Conservation (phyloP, 2,888 invertebrate species). For the Eilema sororculum region DNA sequence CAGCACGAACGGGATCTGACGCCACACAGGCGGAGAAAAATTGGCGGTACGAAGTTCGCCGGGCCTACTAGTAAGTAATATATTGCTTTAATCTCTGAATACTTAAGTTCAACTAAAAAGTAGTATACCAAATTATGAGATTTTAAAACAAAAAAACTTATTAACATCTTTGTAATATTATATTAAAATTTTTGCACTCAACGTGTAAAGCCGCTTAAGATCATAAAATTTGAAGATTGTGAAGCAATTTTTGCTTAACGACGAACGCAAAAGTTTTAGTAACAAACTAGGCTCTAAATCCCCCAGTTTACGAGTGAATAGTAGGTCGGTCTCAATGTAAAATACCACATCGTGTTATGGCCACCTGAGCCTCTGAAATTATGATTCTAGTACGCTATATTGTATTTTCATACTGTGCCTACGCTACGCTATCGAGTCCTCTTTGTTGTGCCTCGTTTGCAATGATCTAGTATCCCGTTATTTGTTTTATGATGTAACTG, state of each 20-base stretch:
- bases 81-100: conserved; percentile 25
- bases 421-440: conserved; percentile 22
- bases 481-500: conserved; percentile 26
- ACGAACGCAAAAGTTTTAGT: conserved; percentile 55
- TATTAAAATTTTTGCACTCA: conserved; percentile 31
- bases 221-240: conserved; percentile 44
- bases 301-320: conserved; percentile 59
- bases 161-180: conserved; percentile 33
- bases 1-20: too few relatives aligned
- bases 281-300: conserved; percentile 58
- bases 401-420: conserved; percentile 44
- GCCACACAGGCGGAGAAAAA: too few relatives aligned
- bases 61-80: too few relatives aligned
- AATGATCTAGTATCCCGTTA: conserved; percentile 16
- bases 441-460: conserved; percentile 26
- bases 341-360: conserved; percentile 47
- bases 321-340: conserved; percentile 47
- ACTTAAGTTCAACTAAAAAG: conserved; percentile 29
- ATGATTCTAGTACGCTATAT: conserved; percentile 46
- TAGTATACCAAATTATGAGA: conserved; percentile 25
- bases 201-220: conserved; percentile 30
- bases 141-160: conserved; percentile 33
- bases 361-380: conserved; percentile 60
- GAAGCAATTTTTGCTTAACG: conserved; percentile 54
- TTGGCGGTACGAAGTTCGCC: too few relatives aligned